Conservation (phyloP, 35 echinoderm and acorn worm species). For the Holothuria glaberrima region DNA sequence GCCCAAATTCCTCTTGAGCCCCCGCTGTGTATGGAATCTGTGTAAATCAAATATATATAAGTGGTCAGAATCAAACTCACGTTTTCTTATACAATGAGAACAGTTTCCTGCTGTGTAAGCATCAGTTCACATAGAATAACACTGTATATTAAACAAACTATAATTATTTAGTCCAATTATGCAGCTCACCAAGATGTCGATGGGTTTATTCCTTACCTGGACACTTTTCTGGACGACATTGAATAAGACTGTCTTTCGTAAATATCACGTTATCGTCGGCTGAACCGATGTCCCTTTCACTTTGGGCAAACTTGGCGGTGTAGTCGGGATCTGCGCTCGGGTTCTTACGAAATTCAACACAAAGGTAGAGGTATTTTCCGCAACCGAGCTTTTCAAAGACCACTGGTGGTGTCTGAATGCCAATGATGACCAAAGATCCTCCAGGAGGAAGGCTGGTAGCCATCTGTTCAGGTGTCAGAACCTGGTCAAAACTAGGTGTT, state of each 20-base stretch:
- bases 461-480: slow-evolving; percentile 64
- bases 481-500: slow-evolving; percentile 68
- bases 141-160: no score
- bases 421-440: slow-evolving; percentile 46
- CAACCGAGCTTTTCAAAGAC: slow-evolving; percentile 78
- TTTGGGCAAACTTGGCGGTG: slow-evolving; percentile 25
- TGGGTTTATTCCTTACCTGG: background rate
- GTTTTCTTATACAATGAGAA: no score
- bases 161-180: no score
- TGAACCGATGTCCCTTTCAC: slow-evolving; percentile 23
- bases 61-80: no score
- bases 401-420: slow-evolving; percentile 70
- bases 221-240: slow-evolving; percentile 16
- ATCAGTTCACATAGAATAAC: no score
- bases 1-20: no score
- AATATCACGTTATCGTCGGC: slow-evolving; percentile 40
- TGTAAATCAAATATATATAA: no score
- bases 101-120: no score
- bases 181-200: no score
- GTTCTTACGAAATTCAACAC: slow-evolving; percentile 81
- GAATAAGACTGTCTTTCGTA: slow-evolving; percentile 9
- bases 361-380: slow-evolving; percentile 71
- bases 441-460: slow-evolving; percentile 37
- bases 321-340: slow-evolving; percentile 63
- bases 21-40: no score